Conservation (phyloP, 2,888 invertebrate genomes). For the Dastarcus helophoroides region DNA sequence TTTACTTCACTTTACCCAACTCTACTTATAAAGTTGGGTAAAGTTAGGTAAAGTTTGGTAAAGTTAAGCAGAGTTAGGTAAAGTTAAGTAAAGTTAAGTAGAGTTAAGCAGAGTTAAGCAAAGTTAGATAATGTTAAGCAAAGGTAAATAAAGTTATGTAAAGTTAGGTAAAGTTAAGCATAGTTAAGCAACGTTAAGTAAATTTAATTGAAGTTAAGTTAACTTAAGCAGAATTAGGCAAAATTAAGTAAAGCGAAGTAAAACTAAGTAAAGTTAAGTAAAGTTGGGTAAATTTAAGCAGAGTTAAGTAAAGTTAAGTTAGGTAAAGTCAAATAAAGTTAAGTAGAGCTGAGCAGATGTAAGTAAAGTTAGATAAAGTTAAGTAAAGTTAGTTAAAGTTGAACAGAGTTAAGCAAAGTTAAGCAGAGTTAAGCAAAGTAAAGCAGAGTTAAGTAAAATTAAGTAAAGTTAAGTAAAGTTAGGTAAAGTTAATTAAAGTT, state of each 20-base stretch:
- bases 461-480: too few relatives aligned
- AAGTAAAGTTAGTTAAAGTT: too few relatives aligned
- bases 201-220: background rate
- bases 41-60: too few relatives aligned
- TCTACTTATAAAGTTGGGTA: too few relatives aligned
- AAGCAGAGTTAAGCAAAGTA: too few relatives aligned
- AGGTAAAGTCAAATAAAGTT: background rate
- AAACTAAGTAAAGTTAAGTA: background rate
- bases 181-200: background rate
- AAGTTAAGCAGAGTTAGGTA: too few relatives aligned
- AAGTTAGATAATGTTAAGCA: slow-evolving; percentile 1
- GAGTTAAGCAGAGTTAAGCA: background rate
- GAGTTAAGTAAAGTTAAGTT: slow-evolving; percentile 1
- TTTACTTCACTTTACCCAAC: too few relatives aligned
- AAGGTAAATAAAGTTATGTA: background rate
- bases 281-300: background rate
- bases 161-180: background rate
- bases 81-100: background rate
- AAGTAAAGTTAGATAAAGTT: background rate
- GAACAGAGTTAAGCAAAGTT: too few relatives aligned
- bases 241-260: background rate
- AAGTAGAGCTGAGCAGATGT: background rate
- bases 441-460: too few relatives aligned
- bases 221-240: background rate
- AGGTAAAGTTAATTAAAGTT: too few relatives aligned